These are phyloP conservation scores for Psephotus haematonotus DNA, from an alignment of 2,113 vertebrate species.

Conservation along the genomic window DNA sequence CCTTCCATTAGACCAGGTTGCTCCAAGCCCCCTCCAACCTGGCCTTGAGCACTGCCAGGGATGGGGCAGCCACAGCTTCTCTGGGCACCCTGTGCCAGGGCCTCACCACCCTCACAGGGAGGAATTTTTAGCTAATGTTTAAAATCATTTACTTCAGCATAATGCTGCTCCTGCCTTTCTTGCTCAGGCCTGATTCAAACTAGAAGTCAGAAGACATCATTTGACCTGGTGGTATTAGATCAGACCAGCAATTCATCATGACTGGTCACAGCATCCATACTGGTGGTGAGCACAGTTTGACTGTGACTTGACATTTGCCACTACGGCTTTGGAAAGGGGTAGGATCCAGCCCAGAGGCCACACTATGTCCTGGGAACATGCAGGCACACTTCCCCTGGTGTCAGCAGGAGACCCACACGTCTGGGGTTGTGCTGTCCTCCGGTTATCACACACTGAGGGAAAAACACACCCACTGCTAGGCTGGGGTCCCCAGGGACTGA, in stretches of 20 bases:
- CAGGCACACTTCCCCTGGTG: neutral
- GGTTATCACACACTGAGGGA: rapidly evolving
- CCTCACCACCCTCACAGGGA: neutral
- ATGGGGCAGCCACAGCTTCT: neutral
- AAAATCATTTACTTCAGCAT: neutral
- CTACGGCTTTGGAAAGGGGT: neutral
- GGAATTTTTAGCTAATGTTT: neutral
- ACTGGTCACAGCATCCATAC: neutral
- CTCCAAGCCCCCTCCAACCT: neutral
- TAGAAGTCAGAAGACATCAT: rapidly evolving
- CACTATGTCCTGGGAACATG: rapidly evolving
- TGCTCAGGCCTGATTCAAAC: neutral
- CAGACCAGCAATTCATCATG: neutral
- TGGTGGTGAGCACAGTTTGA: neutral
- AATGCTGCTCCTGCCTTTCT: neutral
- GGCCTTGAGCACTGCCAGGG: neutral
- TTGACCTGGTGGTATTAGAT: neutral
- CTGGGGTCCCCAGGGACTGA: no score
- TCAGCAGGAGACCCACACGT: neutral
- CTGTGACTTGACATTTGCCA: neutral
- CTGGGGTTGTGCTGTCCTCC: neutral
- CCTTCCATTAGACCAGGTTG: neutral
- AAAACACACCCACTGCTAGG: neutral
- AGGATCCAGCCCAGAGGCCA: neutral
- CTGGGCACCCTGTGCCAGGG: neutral